Evolutionary conservation across 2,113 vertebrate species (phyloP).

Genomic region (Gymnorhina tibicen): DNA sequence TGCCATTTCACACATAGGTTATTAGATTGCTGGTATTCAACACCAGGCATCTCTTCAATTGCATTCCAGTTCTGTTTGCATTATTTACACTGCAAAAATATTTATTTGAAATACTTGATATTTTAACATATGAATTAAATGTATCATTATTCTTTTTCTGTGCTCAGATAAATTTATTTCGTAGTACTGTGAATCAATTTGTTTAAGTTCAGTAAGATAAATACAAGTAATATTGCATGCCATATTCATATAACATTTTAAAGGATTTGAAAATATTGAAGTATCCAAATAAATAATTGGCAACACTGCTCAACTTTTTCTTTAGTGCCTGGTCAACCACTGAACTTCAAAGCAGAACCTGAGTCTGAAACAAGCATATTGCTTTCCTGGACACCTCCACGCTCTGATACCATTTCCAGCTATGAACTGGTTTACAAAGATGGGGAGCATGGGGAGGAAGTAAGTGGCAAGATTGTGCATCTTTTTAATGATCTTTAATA

Average conservation of each 20-base stretch:
- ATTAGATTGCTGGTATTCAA: not conserved
- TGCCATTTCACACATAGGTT: not conserved
- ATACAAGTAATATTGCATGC: not conserved
- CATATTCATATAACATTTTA: not conserved
- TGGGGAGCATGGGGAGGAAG: constrained; percentile 93
- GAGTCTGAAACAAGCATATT: constrained; percentile 97
- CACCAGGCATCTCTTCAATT: not conserved
- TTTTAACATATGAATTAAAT: not conserved
- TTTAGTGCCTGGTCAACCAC: constrained; percentile 92
- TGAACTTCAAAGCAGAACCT: constrained; percentile 96
- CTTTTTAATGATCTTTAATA: not conserved
- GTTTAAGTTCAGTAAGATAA: not conserved
- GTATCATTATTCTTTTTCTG: not conserved
- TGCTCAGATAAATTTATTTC: not conserved
- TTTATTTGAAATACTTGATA: not conserved
- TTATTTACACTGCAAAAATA: not conserved
- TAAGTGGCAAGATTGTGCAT: constrained; percentile 21
- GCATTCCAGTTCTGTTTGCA: not conserved
- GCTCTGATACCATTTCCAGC: constrained; percentile 91
- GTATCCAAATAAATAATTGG: not conserved
- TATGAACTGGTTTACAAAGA: constrained; percentile 96
- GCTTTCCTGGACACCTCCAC: constrained; percentile 92
- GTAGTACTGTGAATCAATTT: not conserved
- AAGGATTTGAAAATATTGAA: not conserved
- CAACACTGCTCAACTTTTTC: not conserved